Evolutionary conservation across 2,113 vertebrate genomes (phyloP).

Genomic region (Ivindomyrus marchei): DNA sequence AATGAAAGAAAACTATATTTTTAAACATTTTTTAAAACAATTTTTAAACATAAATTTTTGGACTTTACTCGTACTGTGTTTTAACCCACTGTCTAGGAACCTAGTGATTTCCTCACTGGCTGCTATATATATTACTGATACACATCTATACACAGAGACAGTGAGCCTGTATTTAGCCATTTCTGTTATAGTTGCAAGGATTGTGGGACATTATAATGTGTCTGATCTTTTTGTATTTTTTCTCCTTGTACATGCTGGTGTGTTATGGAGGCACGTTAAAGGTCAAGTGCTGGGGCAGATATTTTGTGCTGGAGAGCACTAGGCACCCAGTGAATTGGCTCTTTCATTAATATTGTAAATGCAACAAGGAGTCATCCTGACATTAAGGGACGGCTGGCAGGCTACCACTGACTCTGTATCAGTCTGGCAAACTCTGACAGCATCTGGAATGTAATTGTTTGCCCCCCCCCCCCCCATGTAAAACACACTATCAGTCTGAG

Average conservation of each 20-base stretch:
- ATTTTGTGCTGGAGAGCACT: background rate
- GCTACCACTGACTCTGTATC: background rate
- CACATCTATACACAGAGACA: background rate
- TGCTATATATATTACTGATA: background rate
- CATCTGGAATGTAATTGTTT: conserved; percentile 12
- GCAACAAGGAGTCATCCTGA: conserved; percentile 3
- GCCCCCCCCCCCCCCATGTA: background rate
- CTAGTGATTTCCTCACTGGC: background rate
- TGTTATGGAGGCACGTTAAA: background rate
- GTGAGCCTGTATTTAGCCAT: background rate
- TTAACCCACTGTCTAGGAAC: background rate
- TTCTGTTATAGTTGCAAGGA: background rate
- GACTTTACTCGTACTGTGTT: background rate
- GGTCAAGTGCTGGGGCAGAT: background rate
- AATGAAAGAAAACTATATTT: background rate
- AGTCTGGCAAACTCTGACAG: conserved; percentile 5
- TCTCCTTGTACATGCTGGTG: background rate
- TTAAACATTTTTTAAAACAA: background rate
- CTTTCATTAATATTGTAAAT: conserved; percentile 4
- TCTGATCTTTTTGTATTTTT: background rate
- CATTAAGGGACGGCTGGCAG: conserved; percentile 16
- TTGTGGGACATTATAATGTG: background rate
- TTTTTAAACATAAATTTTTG: too few relatives aligned
- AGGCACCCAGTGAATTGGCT: background rate
- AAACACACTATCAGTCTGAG: background rate